Conservation (phyloP, 2,888 invertebrate genomes). For the Aphidius colemani region DNA sequence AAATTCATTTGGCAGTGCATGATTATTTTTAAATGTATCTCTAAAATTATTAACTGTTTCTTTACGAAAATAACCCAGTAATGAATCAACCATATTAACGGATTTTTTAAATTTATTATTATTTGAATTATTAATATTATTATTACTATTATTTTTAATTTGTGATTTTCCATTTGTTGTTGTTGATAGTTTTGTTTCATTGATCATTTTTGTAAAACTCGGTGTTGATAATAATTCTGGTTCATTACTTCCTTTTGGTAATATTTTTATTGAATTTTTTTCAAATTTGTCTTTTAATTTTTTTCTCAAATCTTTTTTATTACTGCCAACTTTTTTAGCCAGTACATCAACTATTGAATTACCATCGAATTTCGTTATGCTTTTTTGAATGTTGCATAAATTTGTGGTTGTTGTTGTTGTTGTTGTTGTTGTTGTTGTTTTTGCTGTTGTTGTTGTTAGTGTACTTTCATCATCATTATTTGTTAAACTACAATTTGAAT, state of each 20-base stretch:
- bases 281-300: constrained; percentile 64
- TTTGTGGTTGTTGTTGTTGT: constrained; percentile 52
- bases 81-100: constrained; percentile 53
- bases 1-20: constrained; percentile 66
- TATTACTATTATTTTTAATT: constrained; percentile 31
- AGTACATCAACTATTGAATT: constrained; percentile 71
- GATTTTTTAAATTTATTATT: constrained; percentile 45
- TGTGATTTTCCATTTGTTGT: constrained; percentile 44
- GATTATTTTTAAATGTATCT: constrained; percentile 70
- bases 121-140: too few species aligned
- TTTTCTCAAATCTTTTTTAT: constrained; percentile 60
- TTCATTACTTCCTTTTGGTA: constrained; percentile 64
- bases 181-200: constrained; percentile 29
- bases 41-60: constrained; percentile 72
- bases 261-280: constrained; percentile 62
- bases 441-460: constrained; percentile 70
- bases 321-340: constrained; percentile 69
- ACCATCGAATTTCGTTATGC: constrained; percentile 55
- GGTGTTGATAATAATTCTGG: constrained; percentile 70
- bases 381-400: constrained; percentile 31
- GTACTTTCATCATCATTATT: constrained; percentile 71
- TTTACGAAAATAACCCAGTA: constrained; percentile 71
- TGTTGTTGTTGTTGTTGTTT: constrained; percentile 69
- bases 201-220: constrained; percentile 59
- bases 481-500: constrained; percentile 70